Evolutionary conservation across 2,888 invertebrate species (phyloP).

Genomic region (Lasioglossum marginatum): DNA sequence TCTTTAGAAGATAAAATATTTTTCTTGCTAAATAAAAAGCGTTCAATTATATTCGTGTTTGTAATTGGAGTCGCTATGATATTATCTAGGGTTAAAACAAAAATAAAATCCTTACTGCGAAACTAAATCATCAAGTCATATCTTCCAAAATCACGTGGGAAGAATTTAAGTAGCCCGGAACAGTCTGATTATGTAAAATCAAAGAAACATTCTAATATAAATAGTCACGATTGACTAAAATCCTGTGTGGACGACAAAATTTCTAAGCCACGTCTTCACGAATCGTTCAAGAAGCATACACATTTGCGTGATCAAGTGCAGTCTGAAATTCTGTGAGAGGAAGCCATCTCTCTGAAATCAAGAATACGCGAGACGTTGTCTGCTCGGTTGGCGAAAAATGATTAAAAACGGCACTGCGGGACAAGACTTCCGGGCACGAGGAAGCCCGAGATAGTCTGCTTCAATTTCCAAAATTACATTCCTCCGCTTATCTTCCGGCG

Average conservation of each 20-base stretch:
- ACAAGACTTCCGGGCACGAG: neutral
- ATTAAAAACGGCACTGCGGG: conserved; percentile 15
- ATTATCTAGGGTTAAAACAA: no score
- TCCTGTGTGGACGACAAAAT: neutral
- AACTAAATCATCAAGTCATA: neutral
- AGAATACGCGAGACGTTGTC: neutral
- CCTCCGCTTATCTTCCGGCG: conserved; percentile 55
- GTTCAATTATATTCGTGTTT: no score
- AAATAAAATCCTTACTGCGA: neutral
- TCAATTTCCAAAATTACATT: conserved; percentile 65
- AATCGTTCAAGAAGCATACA: neutral
- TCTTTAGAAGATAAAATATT: no score
- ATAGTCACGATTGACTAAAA: neutral
- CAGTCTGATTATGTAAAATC: neutral
- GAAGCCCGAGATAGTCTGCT: conserved; percentile 18
- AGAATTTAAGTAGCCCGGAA: neutral
- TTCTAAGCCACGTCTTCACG: neutral
- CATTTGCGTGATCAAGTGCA: neutral
- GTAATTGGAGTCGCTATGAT: no score
- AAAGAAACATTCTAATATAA: neutral
- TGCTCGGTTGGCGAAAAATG: conserved; percentile 15
- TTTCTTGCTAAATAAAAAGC: no score
- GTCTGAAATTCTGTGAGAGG: neutral
- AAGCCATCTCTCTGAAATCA: neutral
- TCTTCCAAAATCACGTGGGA: neutral